A percentile compares a stretch with the other conserved stretches of the same genome.
phyloP scores from a whole-genome alignment of 2,888 invertebrate species.

The Andrena bucephala region DNA sequence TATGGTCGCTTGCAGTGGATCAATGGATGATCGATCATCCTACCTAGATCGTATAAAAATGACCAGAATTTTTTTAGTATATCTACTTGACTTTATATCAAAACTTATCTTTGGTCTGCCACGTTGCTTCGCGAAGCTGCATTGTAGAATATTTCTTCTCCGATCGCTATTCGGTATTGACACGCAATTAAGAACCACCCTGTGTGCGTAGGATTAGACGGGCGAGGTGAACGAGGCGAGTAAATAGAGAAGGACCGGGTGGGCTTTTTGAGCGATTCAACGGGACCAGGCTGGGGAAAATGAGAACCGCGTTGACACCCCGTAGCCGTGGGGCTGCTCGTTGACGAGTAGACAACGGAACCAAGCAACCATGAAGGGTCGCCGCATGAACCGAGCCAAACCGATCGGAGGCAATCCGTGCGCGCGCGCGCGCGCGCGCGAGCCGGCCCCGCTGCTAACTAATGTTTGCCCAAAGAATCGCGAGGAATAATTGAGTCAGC shows the following conservation, averaged over 20 bases:
- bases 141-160: neutral
- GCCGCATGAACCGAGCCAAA: constrained; percentile 78
- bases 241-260: neutral
- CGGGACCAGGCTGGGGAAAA: constrained; percentile 69
- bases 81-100: no score
- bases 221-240: neutral
- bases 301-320: constrained; percentile 83
- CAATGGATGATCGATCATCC: neutral
- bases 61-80: neutral
- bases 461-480: constrained; percentile 84
- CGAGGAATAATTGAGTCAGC: constrained; percentile 82
- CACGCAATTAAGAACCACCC: neutral
- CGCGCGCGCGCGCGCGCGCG: constrained; percentile 68
- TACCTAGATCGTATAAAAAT: neutral
- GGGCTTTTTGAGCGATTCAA: constrained; percentile 33
- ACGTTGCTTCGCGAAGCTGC: neutral
- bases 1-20: neutral
- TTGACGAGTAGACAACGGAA: constrained; percentile 84
- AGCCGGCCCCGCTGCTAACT: constrained; percentile 80
- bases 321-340: constrained; percentile 75
- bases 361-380: constrained; percentile 83
- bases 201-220: neutral
- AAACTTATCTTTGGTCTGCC: no score
- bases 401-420: constrained; percentile 79
- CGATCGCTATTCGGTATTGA: neutral